phyloP scores from a whole-genome alignment of 1,140 invertebrate species.

The Drosophila equinoxialis region DNA sequence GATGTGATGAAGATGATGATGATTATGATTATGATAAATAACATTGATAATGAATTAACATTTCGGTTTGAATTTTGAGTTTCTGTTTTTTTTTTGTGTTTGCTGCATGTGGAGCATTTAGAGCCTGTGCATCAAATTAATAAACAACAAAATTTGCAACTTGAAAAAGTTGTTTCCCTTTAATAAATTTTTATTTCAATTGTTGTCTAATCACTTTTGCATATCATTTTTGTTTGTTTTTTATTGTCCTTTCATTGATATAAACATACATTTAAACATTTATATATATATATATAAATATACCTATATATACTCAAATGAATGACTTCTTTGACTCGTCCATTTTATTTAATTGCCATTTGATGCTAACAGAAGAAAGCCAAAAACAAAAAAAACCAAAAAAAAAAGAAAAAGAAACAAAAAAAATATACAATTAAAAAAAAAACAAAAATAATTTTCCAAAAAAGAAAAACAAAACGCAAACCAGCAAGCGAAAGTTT shows the following conservation, averaged over 20 bases:
- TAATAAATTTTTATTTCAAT: conserved; percentile 8
- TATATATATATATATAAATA: conserved; percentile 51
- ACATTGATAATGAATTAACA: conserved; percentile 1
- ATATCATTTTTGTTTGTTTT: conserved; percentile 17
- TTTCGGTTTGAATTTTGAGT: conserved; percentile 13
- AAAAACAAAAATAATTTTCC: conserved; percentile 42
- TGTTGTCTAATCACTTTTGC: conserved; percentile 21
- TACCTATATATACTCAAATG: conserved; percentile 66
- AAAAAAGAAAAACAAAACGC: conserved; percentile 49
- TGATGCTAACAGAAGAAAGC: conserved; percentile 81
- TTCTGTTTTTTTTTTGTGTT: not conserved
- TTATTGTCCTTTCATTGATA: conserved; percentile 14
- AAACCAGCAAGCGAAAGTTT: conserved; percentile 41
- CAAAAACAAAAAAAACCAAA: conserved; percentile 46
- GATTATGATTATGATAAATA: not conserved
- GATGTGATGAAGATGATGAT: not conserved
- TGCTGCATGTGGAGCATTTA: conserved; percentile 51
- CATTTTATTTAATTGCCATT: conserved; percentile 81
- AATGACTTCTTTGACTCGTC: conserved; percentile 83
- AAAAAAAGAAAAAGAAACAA: conserved; percentile 24
- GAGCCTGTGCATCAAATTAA: conserved; percentile 53
- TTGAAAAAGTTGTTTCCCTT: not conserved
- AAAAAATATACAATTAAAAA: conserved; percentile 3
- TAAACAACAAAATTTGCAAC: conserved; percentile 18
- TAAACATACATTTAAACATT: conserved; percentile 28